phyloP scores from a whole-genome alignment of 1,140 invertebrate genomes.

The Asobara japonica region DNA sequence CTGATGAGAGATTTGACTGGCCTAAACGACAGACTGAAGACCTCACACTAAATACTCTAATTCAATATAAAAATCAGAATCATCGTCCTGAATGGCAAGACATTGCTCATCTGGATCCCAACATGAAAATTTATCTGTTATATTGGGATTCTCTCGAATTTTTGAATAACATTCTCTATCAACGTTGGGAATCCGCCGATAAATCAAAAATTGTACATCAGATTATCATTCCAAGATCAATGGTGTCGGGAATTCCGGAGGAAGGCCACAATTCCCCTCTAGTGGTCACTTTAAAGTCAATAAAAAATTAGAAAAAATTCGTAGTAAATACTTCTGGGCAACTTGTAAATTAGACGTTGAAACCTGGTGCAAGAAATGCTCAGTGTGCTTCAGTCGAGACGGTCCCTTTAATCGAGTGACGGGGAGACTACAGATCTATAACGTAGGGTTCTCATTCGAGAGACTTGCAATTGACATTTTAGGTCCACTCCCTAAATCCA shows the following conservation, averaged over 20 bases:
- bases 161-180: constrained; percentile 6
- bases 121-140: constrained; percentile 26
- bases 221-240: neutral
- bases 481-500: constrained; percentile 32
- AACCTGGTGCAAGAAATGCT: neutral
- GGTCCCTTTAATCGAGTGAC: no score
- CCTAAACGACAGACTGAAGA: neutral
- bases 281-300: constrained; percentile 29
- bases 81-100: constrained; percentile 3
- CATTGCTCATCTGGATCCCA: neutral
- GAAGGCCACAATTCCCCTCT: no score
- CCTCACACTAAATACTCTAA: constrained; percentile 4
- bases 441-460: neutral
- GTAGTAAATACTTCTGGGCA: neutral
- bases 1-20: neutral
- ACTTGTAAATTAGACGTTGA: neutral
- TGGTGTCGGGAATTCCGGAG: neutral
- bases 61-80: constrained; percentile 18
- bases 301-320: neutral
- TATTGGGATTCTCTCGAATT: constrained; percentile 30
- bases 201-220: neutral
- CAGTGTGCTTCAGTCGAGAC: no score
- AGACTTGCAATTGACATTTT: constrained; percentile 35
- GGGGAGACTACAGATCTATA: neutral
- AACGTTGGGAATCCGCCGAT: neutral